Evolutionary conservation across 1,140 invertebrate genomes (phyloP).

Genomic region (Xylocopa sonorina): DNA sequence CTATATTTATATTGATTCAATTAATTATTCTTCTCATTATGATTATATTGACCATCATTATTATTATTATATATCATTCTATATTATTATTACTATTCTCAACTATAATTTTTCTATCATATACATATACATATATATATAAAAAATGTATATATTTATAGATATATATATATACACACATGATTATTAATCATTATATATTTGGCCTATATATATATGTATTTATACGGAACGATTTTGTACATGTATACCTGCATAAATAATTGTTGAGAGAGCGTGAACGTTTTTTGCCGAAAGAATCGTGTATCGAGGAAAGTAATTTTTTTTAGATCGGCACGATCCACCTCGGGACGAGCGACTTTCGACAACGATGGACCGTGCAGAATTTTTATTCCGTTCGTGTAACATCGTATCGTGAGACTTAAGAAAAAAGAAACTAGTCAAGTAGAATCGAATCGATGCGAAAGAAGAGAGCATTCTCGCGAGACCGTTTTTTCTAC

Average conservation of each 20-base stretch:
- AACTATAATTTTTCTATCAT: constrained; percentile 46
- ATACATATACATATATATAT: constrained; percentile 52
- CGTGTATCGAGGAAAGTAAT: background rate
- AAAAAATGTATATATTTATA: background rate
- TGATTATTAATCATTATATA: constrained; percentile 21
- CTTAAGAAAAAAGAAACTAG: no score
- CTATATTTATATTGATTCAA: constrained; percentile 60
- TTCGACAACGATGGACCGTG: constrained; percentile 21
- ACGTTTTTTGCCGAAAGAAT: constrained; percentile 12
- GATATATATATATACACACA: constrained; percentile 5
- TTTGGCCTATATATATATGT: constrained; percentile 6
- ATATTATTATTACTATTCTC: constrained; percentile 35
- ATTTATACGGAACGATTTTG: constrained; percentile 33
- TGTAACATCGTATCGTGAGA: background rate
- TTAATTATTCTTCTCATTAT: constrained; percentile 60
- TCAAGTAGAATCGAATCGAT: background rate
- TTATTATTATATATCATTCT: constrained; percentile 58
- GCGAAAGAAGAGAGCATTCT: background rate
- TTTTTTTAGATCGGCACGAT: constrained; percentile 30
- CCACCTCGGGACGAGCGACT: constrained; percentile 28
- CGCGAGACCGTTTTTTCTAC: constrained; percentile 1
- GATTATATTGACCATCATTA: constrained; percentile 59
- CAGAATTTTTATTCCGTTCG: constrained; percentile 19
- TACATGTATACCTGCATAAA: constrained; percentile 47
- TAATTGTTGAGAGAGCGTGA: constrained; percentile 22